Conservation (phyloP, 2,797 vertebrate species). For the Tadarida brasiliensis region DNA sequence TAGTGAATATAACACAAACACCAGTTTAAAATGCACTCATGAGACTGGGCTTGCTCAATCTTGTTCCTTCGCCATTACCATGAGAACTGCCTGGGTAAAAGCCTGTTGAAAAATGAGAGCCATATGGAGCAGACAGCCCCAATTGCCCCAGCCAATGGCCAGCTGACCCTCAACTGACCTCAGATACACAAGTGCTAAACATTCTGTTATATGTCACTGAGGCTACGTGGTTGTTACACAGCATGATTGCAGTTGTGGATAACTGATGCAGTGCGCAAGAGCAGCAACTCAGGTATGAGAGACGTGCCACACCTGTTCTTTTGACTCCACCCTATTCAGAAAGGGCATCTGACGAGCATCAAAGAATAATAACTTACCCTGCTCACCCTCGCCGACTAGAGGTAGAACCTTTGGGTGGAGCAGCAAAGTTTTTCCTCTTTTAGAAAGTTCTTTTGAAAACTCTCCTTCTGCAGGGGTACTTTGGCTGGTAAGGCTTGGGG, state of each 20-base stretch:
- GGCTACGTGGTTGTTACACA: neutral
- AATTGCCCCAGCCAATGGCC: neutral
- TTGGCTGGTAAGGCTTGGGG: neutral
- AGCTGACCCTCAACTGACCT: neutral
- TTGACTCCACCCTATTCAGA: neutral
- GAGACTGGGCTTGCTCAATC: neutral
- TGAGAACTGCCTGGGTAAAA: neutral
- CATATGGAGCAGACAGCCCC: neutral
- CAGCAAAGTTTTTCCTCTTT: neutral
- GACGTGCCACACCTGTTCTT: neutral
- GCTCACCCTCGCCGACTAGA: fast-evolving
- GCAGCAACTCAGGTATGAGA: neutral
- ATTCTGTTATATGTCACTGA: neutral
- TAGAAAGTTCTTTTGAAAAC: conserved; percentile 18
- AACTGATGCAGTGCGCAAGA: neutral
- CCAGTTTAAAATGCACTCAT: neutral
- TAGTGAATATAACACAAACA: neutral
- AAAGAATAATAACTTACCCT: neutral
- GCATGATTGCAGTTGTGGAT: neutral
- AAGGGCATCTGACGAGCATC: neutral
- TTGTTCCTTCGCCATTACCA: neutral
- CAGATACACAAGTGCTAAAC: neutral
- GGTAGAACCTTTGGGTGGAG: neutral
- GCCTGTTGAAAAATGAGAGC: neutral
- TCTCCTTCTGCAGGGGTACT: neutral